phyloP scores from a whole-genome alignment of 1,140 invertebrate genomes.

The Planococcus citri region DNA sequence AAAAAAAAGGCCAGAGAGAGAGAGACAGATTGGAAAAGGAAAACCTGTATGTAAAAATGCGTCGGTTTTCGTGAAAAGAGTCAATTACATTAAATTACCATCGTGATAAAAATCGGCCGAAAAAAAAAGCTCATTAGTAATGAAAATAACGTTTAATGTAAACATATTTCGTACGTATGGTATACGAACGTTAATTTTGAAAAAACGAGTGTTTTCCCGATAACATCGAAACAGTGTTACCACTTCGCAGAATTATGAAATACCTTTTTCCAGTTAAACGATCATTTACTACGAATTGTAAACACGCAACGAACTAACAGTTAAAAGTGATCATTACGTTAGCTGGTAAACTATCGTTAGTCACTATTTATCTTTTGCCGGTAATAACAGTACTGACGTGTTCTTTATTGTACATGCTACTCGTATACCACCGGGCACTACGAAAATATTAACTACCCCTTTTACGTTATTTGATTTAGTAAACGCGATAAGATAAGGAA shows the following conservation, averaged over 20 bases:
- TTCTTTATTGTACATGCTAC: background rate
- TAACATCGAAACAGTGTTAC: slow-evolving; percentile 11
- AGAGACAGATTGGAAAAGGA: too few relatives aligned
- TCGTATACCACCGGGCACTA: background rate
- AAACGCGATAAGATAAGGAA: slow-evolving; percentile 15
- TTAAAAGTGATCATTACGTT: slow-evolving; percentile 18
- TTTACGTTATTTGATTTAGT: slow-evolving; percentile 15
- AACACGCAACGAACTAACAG: background rate
- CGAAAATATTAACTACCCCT: slow-evolving; percentile 11
- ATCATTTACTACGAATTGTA: slow-evolving; percentile 15
- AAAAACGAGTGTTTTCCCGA: slow-evolving; percentile 12
- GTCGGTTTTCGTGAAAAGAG: background rate
- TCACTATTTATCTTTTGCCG: slow-evolving; percentile 10
- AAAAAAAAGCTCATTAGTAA: slow-evolving; percentile 16
- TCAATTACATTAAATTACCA: slow-evolving; percentile 15
- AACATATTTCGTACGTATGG: slow-evolving; percentile 9
- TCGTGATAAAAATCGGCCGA: background rate
- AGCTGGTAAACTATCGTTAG: slow-evolving; percentile 15
- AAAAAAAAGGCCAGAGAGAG: too few relatives aligned
- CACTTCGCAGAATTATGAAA: slow-evolving; percentile 10
- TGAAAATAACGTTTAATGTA: slow-evolving; percentile 20
- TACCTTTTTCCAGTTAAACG: slow-evolving; percentile 18
- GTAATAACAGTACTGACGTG: slow-evolving; percentile 12
- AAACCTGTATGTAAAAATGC: background rate
- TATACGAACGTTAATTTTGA: background rate